Percentiles rank a stretch among this genome's conserved stretches.
phyloP scores from a whole-genome alignment of 2,797 vertebrate species.

The Parauchenoglanis ngamensis region DNA sequence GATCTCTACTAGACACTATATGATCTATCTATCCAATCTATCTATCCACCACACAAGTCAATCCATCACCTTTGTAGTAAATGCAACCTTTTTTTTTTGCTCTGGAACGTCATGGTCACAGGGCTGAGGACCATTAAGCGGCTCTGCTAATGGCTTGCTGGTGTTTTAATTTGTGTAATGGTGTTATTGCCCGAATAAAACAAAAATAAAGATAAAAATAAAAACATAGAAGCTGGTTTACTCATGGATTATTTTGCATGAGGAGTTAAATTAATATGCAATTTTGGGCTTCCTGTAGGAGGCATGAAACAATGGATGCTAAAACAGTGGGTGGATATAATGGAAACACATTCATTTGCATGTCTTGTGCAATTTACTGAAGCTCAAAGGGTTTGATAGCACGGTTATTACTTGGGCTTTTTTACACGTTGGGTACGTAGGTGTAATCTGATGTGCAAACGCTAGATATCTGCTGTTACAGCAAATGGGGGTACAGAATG shows the following conservation, averaged over 20 bases:
- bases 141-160: conserved; percentile 27
- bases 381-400: conserved; percentile 43
- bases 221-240: conserved; percentile 6
- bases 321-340: conserved; percentile 50
- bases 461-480: conserved; percentile 19
- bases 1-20: background rate
- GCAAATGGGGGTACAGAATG: conserved; percentile 33
- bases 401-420: conserved; percentile 27
- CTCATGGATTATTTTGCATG: conserved; percentile 8
- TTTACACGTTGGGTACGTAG: conserved; percentile 45
- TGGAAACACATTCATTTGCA: conserved; percentile 47
- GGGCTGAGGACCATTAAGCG: conserved; percentile 14
- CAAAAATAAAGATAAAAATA: background rate
- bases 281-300: conserved; percentile 45
- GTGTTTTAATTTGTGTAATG: conserved; percentile 39
- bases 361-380: conserved; percentile 43
- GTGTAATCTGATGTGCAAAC: conserved; percentile 34
- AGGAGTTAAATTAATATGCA: conserved; percentile 45
- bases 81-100: conserved; percentile 2
- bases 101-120: conserved; percentile 3
- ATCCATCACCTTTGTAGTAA: background rate
- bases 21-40: conserved; percentile 7
- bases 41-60: background rate
- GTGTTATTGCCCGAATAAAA: background rate
- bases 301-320: conserved; percentile 47